Conservation (phyloP, 2,797 vertebrate species). For the Apodemus agrarius region DNA sequence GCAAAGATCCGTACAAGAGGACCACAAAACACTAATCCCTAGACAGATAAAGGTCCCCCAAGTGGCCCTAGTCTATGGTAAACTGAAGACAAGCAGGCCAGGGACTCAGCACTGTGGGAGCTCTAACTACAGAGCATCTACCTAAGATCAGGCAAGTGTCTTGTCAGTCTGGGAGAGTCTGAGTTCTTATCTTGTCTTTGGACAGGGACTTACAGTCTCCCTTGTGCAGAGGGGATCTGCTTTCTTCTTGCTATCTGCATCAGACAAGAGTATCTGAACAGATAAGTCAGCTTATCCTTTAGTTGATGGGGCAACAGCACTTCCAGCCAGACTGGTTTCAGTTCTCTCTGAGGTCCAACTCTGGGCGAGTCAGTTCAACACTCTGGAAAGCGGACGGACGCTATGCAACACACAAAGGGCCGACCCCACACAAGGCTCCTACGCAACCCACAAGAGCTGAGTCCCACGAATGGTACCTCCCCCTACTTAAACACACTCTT, state of each 20-base stretch:
- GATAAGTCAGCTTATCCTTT: not conserved
- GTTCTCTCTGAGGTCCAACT: not conserved
- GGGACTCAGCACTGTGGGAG: not conserved
- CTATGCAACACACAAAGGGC: not conserved
- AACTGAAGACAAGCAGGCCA: not conserved
- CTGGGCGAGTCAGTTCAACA: not conserved
- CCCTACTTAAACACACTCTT: not conserved
- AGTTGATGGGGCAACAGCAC: not conserved
- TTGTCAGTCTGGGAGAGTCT: not conserved
- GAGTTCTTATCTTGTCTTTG: not conserved
- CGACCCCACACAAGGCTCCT: not conserved
- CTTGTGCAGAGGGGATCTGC: not conserved
- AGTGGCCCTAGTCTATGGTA: not conserved
- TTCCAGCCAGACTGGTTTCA: not conserved
- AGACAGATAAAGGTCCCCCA: not conserved
- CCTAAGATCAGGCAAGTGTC: not conserved
- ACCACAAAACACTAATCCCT: not conserved
- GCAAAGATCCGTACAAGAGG: not conserved
- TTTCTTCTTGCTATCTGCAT: not conserved
- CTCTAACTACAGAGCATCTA: not conserved
- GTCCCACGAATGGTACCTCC: too few species aligned
- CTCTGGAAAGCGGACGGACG: not conserved
- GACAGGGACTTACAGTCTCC: not conserved
- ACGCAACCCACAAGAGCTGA: not conserved
- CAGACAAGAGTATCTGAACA: constrained; percentile 4